Evolutionary conservation across 2,888 invertebrate species (phyloP).

Genomic region (Agriopis leucophaearia): DNA sequence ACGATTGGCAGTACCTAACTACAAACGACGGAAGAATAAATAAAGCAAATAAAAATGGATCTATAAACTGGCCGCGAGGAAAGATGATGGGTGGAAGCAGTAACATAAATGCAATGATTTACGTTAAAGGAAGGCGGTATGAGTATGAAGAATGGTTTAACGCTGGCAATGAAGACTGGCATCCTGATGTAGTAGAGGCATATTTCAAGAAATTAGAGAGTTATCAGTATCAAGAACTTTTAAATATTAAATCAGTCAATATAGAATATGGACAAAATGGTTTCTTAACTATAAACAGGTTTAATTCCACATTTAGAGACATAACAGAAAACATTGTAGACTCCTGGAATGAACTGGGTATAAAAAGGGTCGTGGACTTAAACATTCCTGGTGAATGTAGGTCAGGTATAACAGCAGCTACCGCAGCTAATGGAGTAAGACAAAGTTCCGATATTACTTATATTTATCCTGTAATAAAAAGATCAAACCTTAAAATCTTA

Average conservation of each 20-base stretch:
- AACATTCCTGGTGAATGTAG: slow-evolving; percentile 77
- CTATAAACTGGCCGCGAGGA: slow-evolving; percentile 86
- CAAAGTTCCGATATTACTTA: slow-evolving; percentile 34
- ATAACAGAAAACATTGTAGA: slow-evolving; percentile 59
- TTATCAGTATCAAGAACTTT: slow-evolving; percentile 56
- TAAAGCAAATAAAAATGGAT: slow-evolving; percentile 83
- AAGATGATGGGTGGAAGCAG: slow-evolving; percentile 88
- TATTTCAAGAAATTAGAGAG: slow-evolving; percentile 84
- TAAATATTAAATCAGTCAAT: slow-evolving; percentile 49
- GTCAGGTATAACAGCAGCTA: slow-evolving; percentile 77
- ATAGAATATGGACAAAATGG: slow-evolving; percentile 73
- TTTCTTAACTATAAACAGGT: slow-evolving; percentile 75
- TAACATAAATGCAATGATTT: slow-evolving; percentile 85
- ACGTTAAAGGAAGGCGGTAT: slow-evolving; percentile 78
- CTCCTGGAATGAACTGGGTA: slow-evolving; percentile 79
- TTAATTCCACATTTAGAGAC: slow-evolving; percentile 71
- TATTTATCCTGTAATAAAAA: slow-evolving; percentile 21
- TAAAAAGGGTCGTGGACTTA: slow-evolving; percentile 65
- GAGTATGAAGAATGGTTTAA: slow-evolving; percentile 85
- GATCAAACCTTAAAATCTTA: slow-evolving; percentile 60
- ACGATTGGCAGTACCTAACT: slow-evolving; percentile 95
- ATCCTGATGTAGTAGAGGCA: slow-evolving; percentile 74
- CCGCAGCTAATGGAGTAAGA: slow-evolving; percentile 72
- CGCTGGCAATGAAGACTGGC: slow-evolving; percentile 85
- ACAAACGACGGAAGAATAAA: slow-evolving; percentile 90